phyloP scores from a whole-genome alignment of 1,140 invertebrate genomes.

The Drosophila aff. region DNA sequence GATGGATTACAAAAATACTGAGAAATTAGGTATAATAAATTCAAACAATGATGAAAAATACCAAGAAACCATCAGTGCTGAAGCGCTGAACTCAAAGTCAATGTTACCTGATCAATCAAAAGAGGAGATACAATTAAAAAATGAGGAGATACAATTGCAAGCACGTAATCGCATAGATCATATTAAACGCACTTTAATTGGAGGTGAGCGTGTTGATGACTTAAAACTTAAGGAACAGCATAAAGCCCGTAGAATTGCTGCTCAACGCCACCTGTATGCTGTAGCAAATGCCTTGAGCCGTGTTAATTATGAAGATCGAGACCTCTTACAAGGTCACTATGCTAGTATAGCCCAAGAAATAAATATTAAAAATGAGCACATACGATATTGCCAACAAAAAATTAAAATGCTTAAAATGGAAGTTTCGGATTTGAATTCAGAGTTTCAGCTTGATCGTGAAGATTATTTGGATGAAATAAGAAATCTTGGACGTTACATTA shows the following conservation, averaged over 20 bases:
- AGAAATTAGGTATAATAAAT: neutral
- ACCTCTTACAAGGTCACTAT: conserved; percentile 88
- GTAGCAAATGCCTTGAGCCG: conserved; percentile 89
- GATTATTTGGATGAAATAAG: conserved; percentile 95
- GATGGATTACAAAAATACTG: neutral
- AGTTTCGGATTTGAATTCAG: conserved; percentile 92
- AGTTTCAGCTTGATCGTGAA: conserved; percentile 93
- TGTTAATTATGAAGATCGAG: conserved; percentile 88
- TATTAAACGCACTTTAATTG: conserved; percentile 91
- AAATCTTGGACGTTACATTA: conserved; percentile 90
- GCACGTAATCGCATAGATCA: conserved; percentile 87
- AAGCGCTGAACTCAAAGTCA: conserved; percentile 2
- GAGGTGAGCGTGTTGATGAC: conserved; percentile 92
- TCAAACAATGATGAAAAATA: conserved; percentile 48
- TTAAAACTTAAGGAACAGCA: conserved; percentile 89
- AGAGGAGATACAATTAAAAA: conserved; percentile 61
- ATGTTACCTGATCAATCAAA: conserved; percentile 1
- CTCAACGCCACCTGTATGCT: conserved; percentile 89
- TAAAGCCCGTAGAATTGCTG: conserved; percentile 88
- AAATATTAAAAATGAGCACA: conserved; percentile 89
- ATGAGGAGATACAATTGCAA: conserved; percentile 73
- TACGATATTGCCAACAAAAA: conserved; percentile 90
- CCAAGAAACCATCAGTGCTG: neutral
- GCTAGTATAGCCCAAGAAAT: conserved; percentile 92
- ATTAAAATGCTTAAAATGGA: conserved; percentile 89